Evolutionary conservation across 2,113 vertebrate genomes (phyloP).

Genomic region (Bostrychus sinensis): DNA sequence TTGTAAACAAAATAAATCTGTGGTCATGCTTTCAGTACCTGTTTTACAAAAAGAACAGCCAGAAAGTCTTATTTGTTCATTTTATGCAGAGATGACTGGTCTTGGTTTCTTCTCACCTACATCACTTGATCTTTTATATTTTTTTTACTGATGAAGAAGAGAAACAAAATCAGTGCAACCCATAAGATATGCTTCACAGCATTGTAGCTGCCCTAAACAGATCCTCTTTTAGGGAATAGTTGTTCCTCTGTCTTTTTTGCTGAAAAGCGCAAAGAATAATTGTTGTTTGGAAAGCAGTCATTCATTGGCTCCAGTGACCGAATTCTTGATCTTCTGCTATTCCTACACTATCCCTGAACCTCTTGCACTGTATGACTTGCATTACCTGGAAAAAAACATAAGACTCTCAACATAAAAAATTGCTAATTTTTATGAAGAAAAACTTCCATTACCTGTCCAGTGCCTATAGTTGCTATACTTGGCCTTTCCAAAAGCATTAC

Average conservation of each 20-base stretch:
- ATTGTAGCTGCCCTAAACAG: not conserved
- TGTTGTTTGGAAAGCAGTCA: not conserved
- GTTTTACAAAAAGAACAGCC: too few species aligned
- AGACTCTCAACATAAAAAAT: not conserved
- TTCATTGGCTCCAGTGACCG: conserved; percentile 33
- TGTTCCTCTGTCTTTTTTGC: not conserved
- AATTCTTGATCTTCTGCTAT: conserved; percentile 52
- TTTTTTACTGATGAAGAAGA: too few species aligned
- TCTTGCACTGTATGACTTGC: conserved; percentile 31
- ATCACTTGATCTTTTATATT: too few species aligned
- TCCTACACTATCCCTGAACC: conserved; percentile 51
- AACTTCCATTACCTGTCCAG: not conserved
- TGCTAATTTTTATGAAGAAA: not conserved
- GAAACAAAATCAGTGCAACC: too few species aligned
- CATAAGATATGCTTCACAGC: not conserved
- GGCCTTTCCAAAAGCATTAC: not conserved
- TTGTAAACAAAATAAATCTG: too few species aligned
- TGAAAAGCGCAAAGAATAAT: not conserved
- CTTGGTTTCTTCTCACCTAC: too few species aligned
- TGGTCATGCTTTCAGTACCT: too few species aligned
- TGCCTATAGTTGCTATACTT: not conserved
- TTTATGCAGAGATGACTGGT: too few species aligned
- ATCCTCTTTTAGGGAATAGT: not conserved
- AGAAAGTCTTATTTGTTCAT: too few species aligned
- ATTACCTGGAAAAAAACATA: conserved; percentile 1